These are phyloP conservation scores for Caenorhabditis wallacei DNA, from an alignment of 2,888 invertebrate genomes.

Conservation along the genomic window DNA sequence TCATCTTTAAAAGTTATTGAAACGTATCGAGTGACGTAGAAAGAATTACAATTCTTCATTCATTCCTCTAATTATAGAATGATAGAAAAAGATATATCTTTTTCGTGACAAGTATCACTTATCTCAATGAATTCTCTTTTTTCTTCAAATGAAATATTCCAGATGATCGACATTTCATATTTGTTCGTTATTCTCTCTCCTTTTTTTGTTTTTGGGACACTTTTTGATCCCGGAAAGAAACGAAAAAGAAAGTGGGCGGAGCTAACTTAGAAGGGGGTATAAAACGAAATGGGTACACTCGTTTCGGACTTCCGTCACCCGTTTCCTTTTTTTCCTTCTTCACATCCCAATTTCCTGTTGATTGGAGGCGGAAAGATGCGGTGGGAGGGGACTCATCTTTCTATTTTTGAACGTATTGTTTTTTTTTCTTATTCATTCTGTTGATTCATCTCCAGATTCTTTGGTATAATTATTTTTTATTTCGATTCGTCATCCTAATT, in stretches of 20 bases:
- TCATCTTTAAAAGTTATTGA: constrained; percentile 34
- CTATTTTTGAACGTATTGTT: constrained; percentile 48
- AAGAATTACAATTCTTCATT: neutral
- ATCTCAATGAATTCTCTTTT: neutral
- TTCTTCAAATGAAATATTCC: constrained; percentile 23
- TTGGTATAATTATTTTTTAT: neutral
- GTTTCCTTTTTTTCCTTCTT: constrained; percentile 12
- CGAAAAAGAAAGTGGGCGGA: constrained; percentile 48
- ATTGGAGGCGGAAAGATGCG: constrained; percentile 21
- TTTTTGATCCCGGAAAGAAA: constrained; percentile 42
- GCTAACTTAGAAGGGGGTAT: constrained; percentile 25
- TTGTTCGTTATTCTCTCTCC: neutral
- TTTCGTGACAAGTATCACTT: constrained; percentile 53
- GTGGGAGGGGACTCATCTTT: constrained; percentile 7
- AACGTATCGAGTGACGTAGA: constrained; percentile 45
- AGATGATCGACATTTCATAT: constrained; percentile 41
- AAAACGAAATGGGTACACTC: constrained; percentile 57
- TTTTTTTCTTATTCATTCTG: neutral
- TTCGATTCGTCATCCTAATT: neutral
- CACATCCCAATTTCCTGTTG: constrained; percentile 55
- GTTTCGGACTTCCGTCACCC: constrained; percentile 57
- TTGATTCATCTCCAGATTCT: neutral
- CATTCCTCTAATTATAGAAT: constrained; percentile 26
- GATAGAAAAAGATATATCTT: constrained; percentile 22
- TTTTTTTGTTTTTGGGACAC: neutral